Conservation (phyloP, 1,140 invertebrate genomes). For the Apocrypta bakeri region DNA sequence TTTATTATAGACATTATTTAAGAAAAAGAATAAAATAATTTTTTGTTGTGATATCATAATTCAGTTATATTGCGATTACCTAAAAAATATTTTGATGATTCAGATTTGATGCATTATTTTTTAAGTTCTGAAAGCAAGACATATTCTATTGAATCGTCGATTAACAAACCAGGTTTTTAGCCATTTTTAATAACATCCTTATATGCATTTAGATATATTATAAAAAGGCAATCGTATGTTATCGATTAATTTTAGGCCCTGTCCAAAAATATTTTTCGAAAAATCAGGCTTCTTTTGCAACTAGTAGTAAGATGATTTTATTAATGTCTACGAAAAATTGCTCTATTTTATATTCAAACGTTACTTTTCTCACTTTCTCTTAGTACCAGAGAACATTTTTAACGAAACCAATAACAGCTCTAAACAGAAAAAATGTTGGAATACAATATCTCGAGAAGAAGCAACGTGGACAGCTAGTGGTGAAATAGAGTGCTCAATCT, state of each 20-base stretch:
- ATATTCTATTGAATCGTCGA: not conserved
- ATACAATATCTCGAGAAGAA: conserved; percentile 50
- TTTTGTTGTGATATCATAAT: not conserved
- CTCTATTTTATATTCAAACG: not conserved
- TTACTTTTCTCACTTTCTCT: not conserved
- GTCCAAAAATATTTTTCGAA: not conserved
- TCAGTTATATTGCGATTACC: not conserved
- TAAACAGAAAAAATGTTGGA: conserved; percentile 30
- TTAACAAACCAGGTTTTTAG: not conserved
- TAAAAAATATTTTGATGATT: not conserved
- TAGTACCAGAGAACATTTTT: not conserved
- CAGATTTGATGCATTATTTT: conserved; percentile 19
- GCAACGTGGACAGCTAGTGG: conserved; percentile 5
- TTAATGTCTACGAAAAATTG: not conserved
- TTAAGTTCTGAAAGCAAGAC: not conserved
- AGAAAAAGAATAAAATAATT: conserved; percentile 4
- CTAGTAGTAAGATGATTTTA: not conserved
- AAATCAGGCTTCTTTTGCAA: not conserved
- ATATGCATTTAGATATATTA: not conserved
- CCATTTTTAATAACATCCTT: not conserved
- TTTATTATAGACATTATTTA: not conserved
- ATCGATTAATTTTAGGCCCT: not conserved
- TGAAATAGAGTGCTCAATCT: conserved; percentile 59
- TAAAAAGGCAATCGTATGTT: not conserved
- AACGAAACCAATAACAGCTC: conserved; percentile 2